Evolutionary conservation across 2,797 vertebrate genomes (phyloP).

Genomic region (Melanotaenia parkinsoni): DNA sequence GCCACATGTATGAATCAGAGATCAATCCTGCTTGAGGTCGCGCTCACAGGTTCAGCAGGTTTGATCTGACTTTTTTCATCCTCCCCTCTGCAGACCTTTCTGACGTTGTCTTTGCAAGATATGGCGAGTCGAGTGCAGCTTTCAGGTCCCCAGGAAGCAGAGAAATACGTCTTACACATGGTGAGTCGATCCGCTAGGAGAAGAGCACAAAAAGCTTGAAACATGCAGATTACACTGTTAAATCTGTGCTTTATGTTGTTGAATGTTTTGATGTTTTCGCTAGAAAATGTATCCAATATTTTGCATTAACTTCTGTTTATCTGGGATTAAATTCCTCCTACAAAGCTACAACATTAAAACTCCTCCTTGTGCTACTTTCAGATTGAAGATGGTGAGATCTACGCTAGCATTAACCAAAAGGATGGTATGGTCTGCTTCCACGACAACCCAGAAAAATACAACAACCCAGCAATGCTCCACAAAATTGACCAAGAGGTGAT

Average conservation of each 20-base stretch:
- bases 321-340: background rate
- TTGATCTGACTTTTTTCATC: constrained; percentile 1
- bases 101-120: constrained; percentile 98
- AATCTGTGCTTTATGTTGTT: background rate
- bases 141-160: constrained; percentile 95
- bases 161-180: constrained; percentile 99
- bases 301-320: too few species aligned
- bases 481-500: constrained; percentile 99
- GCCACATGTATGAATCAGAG: background rate
- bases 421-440: constrained; percentile 99
- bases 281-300: background rate
- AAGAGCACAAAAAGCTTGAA: background rate
- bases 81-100: constrained; percentile 87
- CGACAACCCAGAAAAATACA: constrained; percentile 99
- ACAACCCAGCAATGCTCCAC: constrained; percentile 99
- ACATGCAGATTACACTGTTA: background rate
- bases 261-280: background rate
- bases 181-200: constrained; percentile 77
- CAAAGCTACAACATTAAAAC: background rate
- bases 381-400: constrained; percentile 99
- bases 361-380: constrained; percentile 57
- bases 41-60: background rate
- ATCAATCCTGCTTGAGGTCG: too few species aligned
- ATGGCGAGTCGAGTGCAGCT: constrained; percentile 99
- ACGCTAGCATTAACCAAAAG: constrained; percentile 99